These are phyloP conservation scores for Scarus forsteni DNA, from an alignment of 2,797 vertebrate species.

Conservation along the genomic window DNA sequence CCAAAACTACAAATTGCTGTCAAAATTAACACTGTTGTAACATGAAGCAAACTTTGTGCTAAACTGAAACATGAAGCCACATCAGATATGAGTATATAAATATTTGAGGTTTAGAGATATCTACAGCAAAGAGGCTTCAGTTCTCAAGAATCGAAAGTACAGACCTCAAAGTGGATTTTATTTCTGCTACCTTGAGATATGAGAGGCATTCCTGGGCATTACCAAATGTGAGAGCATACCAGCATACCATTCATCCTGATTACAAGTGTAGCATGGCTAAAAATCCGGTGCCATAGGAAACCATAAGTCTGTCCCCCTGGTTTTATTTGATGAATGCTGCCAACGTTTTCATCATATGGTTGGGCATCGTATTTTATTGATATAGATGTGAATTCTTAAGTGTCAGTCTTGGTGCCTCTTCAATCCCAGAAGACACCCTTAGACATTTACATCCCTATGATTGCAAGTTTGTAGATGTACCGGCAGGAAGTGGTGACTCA, in stretches of 20 bases:
- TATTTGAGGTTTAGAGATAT: no score
- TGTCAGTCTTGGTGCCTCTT: slow-evolving; percentile 20
- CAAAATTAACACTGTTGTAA: no score
- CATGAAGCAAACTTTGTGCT: no score
- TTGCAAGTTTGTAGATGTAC: slow-evolving; percentile 11
- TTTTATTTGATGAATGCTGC: slow-evolving; percentile 15
- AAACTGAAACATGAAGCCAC: no score
- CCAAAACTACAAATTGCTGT: no score
- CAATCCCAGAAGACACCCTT: neutral
- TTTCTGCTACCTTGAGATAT: neutral
- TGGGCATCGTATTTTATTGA: slow-evolving; percentile 1
- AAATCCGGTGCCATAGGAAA: slow-evolving; percentile 25
- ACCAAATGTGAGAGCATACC: slow-evolving; percentile 9
- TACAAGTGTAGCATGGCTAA: slow-evolving; percentile 17
- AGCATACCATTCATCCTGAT: slow-evolving; percentile 33
- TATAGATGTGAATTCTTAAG: slow-evolving; percentile 10
- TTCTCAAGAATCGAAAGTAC: no score
- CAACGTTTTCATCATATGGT: slow-evolving; percentile 15
- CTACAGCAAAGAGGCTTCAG: no score
- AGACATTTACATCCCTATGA: slow-evolving; percentile 15
- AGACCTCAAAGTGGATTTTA: neutral
- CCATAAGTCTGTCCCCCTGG: slow-evolving; percentile 20
- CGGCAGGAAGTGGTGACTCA: slow-evolving; percentile 27
- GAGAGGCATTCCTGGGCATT: neutral
- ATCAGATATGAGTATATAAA: no score